phyloP scores from a whole-genome alignment of 1,140 invertebrate species.

The Marisa cornuarietis region DNA sequence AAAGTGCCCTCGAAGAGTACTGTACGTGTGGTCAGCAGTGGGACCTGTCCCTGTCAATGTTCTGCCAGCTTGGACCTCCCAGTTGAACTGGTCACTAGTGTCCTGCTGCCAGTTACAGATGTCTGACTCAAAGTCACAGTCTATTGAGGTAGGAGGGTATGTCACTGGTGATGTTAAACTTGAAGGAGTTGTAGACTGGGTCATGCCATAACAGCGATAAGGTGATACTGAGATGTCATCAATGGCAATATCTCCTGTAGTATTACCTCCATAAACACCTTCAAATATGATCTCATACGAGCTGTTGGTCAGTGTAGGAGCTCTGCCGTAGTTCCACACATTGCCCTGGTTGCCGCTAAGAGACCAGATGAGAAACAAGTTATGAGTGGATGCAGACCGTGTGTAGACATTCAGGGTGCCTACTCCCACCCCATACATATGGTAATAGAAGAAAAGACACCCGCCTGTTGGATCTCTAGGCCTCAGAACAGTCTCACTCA shows the following conservation, averaged over 20 bases:
- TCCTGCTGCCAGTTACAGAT: constrained; percentile 58
- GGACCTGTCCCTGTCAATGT: constrained; percentile 54
- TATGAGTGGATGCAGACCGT: constrained; percentile 20
- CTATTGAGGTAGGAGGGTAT: constrained; percentile 45
- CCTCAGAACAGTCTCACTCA: constrained; percentile 40
- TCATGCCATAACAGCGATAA: constrained; percentile 53
- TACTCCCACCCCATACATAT: constrained; percentile 77
- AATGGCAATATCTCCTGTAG: constrained; percentile 77
- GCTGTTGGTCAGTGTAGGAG: constrained; percentile 22
- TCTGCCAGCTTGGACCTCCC: constrained; percentile 47
- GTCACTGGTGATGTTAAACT: constrained; percentile 36
- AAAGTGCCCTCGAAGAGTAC: constrained; percentile 42
- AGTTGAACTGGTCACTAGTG: constrained; percentile 51
- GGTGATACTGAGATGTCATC: constrained; percentile 73
- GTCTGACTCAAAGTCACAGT: constrained; percentile 60
- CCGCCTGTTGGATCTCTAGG: constrained; percentile 3
- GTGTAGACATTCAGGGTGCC: constrained; percentile 53
- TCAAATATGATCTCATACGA: constrained; percentile 69
- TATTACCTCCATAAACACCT: constrained; percentile 73
- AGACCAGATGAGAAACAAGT: constrained; percentile 20
- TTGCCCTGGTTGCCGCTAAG: constrained; percentile 39
- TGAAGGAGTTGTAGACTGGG: constrained; percentile 20
- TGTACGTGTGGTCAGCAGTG: constrained; percentile 51
- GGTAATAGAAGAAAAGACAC: constrained; percentile 70
- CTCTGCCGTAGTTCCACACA: constrained; percentile 39